Base-by-base conservation (phyloP, 2,888 invertebrate genomes). In the Agrochola litura region DNA sequence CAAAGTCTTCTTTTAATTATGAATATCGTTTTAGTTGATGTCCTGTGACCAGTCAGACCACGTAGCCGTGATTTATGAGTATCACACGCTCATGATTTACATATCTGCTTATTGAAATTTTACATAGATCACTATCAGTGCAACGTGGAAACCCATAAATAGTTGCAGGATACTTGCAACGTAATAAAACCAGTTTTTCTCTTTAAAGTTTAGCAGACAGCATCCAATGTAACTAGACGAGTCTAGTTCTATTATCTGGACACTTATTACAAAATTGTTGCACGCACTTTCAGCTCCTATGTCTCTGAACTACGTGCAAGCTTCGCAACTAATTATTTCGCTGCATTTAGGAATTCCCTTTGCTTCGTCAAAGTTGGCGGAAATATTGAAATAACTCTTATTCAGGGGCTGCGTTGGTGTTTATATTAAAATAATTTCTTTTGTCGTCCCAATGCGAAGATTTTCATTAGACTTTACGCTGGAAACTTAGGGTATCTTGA, bases 281-380 rank as follows among this genome's bases (percentile, higher is more conserved):
- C 12, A 6, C 14, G 10, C 63, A 46, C 75, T 79, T 37, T 4
- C 14, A 0, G 58, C 4, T 82, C 16, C 83, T 93, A 73, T 90
- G 89, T 90, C 85, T 60, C 89, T 54, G 52, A 54, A 66, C 85
- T 83, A 88, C 90, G 89, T 89, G 91, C 91, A 86, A 89, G 91
- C 89, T 91, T 94, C 92, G 88, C 88, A 92, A 93, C 95, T 95
- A 95, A 96, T 96, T 96, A 96, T 95, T 95, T 94, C 92, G 90
- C 92, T 93, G 94, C 94, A 93, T 94, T 95, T 94, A 95, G 92
- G 91, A 92, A 95, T 95, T 96, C 95, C 91, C 93, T 95, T 95
- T 96, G 94, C 92, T 86, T 79, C 90, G 91, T 92, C 92, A 93
- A 94, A 94, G 91, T 92, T 89, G 88, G 89, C 88, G 92, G 93